A percentile compares a stretch with the other conserved stretches of the same genome.
These are phyloP conservation scores for Chloroclystis v-ata DNA, from an alignment of 2,888 invertebrate genomes.

Conservation along the genomic window DNA sequence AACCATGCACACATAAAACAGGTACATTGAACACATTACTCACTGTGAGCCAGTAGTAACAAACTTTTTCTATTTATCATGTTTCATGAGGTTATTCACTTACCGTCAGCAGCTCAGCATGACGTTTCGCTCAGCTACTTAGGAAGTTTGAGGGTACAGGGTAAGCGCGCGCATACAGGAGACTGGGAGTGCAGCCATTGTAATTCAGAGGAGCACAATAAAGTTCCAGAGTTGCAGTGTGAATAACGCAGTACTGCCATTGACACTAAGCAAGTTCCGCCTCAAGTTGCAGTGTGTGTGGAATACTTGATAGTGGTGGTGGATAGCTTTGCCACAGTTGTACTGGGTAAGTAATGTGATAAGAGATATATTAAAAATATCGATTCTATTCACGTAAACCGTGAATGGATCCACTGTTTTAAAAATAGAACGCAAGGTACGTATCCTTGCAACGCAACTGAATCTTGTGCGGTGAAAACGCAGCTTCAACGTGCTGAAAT, in stretches of 20 bases:
- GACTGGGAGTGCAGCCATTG: conserved; percentile 38
- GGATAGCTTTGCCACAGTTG: background rate
- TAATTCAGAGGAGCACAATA: conserved; percentile 41
- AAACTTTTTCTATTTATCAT: conserved; percentile 32
- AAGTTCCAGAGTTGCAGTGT: conserved; percentile 40
- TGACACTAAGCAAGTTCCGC: conserved; percentile 53
- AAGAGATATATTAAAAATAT: no score
- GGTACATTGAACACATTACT: conserved; percentile 17
- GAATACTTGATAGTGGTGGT: conserved; percentile 8
- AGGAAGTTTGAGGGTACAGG: conserved; percentile 26
- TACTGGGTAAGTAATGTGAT: no score
- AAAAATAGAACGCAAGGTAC: no score
- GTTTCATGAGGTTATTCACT: conserved; percentile 29
- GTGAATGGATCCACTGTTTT: no score
- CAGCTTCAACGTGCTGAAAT: no score
- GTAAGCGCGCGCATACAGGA: conserved; percentile 32
- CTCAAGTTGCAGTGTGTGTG: conserved; percentile 34
- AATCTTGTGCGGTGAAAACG: no score
- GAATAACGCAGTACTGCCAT: conserved; percentile 48
- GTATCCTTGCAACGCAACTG: no score
- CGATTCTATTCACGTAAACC: no score
- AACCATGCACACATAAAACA: conserved; percentile 4
- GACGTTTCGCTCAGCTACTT: conserved; percentile 30
- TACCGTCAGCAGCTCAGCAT: conserved; percentile 29
- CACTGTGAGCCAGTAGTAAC: conserved; percentile 4